These are phyloP conservation scores for Epicampocera succincta DNA, from an alignment of 2,888 invertebrate species.

Conservation along the genomic window DNA sequence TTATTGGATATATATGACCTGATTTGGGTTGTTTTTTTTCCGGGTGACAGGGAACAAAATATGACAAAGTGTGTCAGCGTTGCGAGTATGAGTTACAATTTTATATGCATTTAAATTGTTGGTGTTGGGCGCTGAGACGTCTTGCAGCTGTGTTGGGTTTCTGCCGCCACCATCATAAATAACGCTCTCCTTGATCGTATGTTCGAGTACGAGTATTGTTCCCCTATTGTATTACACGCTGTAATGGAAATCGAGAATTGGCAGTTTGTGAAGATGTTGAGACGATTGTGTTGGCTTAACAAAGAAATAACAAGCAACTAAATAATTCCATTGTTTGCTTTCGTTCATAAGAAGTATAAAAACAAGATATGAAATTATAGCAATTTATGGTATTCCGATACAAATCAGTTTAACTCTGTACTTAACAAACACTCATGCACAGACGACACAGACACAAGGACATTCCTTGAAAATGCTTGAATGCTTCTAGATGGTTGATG, in stretches of 20 bases:
- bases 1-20: too few species aligned
- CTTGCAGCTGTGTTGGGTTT: constrained; percentile 28
- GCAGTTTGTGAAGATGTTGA: background rate
- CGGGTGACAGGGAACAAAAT: background rate
- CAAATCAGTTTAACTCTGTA: constrained; percentile 30
- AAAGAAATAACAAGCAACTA: constrained; percentile 32
- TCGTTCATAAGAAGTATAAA: background rate
- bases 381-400: constrained; percentile 54
- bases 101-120: constrained; percentile 49
- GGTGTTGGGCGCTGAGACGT: background rate
- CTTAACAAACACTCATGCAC: background rate
- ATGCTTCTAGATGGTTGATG: constrained; percentile 20
- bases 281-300: constrained; percentile 6
- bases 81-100: constrained; percentile 9
- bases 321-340: constrained; percentile 47
- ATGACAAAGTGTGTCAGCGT: constrained; percentile 24
- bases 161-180: background rate
- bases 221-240: constrained; percentile 24
- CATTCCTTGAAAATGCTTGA: background rate
- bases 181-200: background rate
- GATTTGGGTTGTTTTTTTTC: background rate
- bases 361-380: constrained; percentile 36
- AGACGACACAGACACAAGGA: background rate
- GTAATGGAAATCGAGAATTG: constrained; percentile 10
- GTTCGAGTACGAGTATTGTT: background rate